These are phyloP conservation scores for Papilio elwesi DNA, from an alignment of 2,888 invertebrate genomes.

Conservation along the genomic window DNA sequence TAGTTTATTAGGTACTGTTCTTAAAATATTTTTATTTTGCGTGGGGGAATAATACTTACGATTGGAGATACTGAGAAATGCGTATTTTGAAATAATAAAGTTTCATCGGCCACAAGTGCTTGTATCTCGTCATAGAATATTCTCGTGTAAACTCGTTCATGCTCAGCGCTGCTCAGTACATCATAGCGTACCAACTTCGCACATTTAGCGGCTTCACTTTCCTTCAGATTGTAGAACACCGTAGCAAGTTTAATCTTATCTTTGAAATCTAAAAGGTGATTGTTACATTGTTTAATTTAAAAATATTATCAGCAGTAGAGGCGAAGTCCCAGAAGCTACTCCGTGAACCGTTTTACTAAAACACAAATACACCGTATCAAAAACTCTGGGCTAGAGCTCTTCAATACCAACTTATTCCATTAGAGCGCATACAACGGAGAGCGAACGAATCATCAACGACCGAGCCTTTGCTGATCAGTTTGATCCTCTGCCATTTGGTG, in stretches of 20 bases:
- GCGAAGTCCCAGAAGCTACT: neutral
- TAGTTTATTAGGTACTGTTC: too few species aligned
- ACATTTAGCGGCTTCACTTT: conserved; percentile 65
- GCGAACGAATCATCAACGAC: too few species aligned
- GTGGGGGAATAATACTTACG: conserved; percentile 62
- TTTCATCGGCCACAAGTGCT: conserved; percentile 71
- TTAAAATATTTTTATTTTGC: too few species aligned
- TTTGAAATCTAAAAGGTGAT: conserved; percentile 65
- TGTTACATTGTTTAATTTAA: neutral
- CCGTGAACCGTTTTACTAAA: neutral
- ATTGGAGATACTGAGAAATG: conserved; percentile 81
- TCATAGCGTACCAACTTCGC: conserved; percentile 72
- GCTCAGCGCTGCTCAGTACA: conserved; percentile 71
- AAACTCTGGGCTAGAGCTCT: too few species aligned
- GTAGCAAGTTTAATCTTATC: conserved; percentile 73
- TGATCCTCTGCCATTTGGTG: too few species aligned
- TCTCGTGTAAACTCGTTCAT: conserved; percentile 73
- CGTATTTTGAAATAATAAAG: conserved; percentile 65
- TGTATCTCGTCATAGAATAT: conserved; percentile 77
- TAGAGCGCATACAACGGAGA: too few species aligned
- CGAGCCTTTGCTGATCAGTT: too few species aligned
- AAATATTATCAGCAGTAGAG: too few species aligned
- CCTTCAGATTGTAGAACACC: conserved; percentile 66
- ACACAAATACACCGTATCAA: too few species aligned
- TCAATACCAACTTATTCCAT: too few species aligned